Base-by-base conservation (phyloP, 2,888 invertebrate genomes). In the Tortricodes alternella region DNA sequence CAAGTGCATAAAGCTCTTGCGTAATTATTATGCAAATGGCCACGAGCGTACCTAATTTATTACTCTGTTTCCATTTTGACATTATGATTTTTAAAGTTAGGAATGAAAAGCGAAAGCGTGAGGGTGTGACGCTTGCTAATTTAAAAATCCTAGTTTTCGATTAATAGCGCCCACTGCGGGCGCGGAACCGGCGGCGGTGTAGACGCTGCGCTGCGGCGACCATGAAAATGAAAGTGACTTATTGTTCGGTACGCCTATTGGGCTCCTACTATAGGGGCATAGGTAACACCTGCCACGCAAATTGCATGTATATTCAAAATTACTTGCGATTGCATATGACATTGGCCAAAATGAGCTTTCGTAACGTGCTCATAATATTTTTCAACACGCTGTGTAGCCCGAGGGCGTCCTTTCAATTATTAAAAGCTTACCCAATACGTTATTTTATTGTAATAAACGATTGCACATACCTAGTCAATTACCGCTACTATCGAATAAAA, bases 11-110 rank as follows among this genome's bases (percentile, higher is more conserved):
- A 72, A 71, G 70, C 78, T 76, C 73, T 80, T 79, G 74, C 71
- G 73, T 77, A 81, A 83, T 80, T 82, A 87, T 86, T 82, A 87
- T 86, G 82, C 68, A 75, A 78, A 85, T 78, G 65, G 60, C 61
- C 67, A 64, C 73, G 73, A 75, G 72, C 80, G 74, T 71, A 67
- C 71, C 74, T 77, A 69, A 73, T 78, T 76, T 67, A 68, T 71
- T 75, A 73, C 62, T 68, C 62, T 64, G 71, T 70, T 78, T 75
- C 48, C 43, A 35, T 50, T 16, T 23, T 41, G 19, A 18, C 41
- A 41, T 41, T 18, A 11, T 15, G 5, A 5, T 29, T 35, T 55
- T 53, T 55, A 35, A 35, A 43, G 21, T 35, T 53, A 62, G 55
- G 69, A 70, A 64, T 68, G 66, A 57, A 70, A 77, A 78, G 71